Conservation (phyloP, 2,797 vertebrate genomes). For the Emydoidea blandingii region DNA sequence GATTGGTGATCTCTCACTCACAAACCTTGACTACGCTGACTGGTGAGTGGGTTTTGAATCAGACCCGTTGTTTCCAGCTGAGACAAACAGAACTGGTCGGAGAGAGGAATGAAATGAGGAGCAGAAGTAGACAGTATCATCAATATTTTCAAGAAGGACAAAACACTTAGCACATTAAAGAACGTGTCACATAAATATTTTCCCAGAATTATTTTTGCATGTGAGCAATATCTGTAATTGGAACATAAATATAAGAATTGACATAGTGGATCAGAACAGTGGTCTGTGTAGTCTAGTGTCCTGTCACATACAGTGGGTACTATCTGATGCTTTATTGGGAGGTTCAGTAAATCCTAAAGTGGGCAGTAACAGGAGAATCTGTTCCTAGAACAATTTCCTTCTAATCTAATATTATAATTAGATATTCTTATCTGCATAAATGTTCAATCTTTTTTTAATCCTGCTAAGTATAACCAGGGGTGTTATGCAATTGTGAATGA, state of each 20-base stretch:
- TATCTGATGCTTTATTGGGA: constrained; percentile 3
- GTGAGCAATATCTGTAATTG: constrained; percentile 56
- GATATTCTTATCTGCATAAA: background rate
- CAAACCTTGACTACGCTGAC: no score
- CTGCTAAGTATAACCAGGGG: background rate
- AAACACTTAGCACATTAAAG: constrained; percentile 8
- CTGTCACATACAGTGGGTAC: background rate
- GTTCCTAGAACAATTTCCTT: background rate
- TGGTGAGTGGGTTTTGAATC: background rate
- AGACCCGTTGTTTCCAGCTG: background rate
- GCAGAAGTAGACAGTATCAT: background rate
- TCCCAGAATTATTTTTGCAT: constrained; percentile 30
- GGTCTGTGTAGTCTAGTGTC: background rate
- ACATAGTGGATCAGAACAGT: background rate
- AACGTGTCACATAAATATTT: background rate
- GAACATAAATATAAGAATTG: constrained; percentile 1
- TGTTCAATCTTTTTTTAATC: background rate
- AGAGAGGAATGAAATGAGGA: background rate
- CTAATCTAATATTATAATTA: background rate
- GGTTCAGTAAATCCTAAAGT: background rate
- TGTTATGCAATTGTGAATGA: fast-evolving
- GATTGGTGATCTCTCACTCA: no score
- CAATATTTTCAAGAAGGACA: background rate
- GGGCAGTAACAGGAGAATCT: background rate
- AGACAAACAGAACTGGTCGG: background rate